These are phyloP conservation scores for Galleria mellonella DNA, from an alignment of 1,140 invertebrate genomes.

Conservation along the genomic window DNA sequence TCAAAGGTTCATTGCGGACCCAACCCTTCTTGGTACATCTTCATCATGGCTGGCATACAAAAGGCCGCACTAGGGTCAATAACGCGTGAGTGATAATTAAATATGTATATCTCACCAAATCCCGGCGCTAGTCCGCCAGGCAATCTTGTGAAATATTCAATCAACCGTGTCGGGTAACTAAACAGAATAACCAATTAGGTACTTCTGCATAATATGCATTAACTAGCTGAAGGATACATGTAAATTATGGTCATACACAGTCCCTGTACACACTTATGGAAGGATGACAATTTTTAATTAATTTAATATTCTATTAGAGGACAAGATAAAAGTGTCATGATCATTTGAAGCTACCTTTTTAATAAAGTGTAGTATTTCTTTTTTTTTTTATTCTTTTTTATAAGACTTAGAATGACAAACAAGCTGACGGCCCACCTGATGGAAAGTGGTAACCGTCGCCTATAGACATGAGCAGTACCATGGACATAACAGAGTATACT, in stretches of 20 bases:
- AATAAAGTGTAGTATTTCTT: no score
- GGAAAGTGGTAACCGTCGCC: no score
- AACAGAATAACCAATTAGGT: conserved; percentile 53
- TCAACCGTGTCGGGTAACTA: conserved; percentile 38
- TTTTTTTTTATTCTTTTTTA: no score
- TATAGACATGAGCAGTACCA: no score
- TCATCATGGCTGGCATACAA: not conserved
- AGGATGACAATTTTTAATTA: not conserved
- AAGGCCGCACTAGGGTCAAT: conserved; percentile 14
- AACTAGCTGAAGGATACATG: conserved; percentile 3
- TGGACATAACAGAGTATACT: no score
- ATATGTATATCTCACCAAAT: conserved; percentile 31
- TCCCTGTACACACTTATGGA: not conserved
- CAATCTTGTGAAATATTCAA: conserved; percentile 47
- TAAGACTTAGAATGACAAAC: no score
- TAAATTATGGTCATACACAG: conserved; percentile 3
- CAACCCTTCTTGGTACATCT: no score
- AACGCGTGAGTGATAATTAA: conserved; percentile 37
- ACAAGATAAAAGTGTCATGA: no score
- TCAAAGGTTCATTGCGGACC: no score
- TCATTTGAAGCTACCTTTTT: no score
- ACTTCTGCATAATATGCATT: conserved; percentile 16
- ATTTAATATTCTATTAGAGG: no score
- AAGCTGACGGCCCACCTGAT: no score
- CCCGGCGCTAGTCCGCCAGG: conserved; percentile 21